Evolutionary conservation across 1,140 invertebrate genomes (phyloP).

Genomic region (Drosophila pectinifera): DNA sequence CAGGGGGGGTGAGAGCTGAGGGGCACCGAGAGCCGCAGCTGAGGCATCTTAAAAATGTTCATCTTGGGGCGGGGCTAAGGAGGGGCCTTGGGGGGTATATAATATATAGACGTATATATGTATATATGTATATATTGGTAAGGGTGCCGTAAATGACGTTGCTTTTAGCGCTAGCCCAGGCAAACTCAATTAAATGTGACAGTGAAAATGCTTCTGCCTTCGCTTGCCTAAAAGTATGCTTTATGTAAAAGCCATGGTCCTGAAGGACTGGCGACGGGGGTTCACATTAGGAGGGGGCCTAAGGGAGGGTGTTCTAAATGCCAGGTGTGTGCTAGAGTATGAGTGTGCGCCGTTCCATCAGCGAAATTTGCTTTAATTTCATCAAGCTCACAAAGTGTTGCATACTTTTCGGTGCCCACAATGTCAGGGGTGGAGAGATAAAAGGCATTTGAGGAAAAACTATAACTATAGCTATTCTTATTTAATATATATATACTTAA

Average conservation of each 20-base stretch:
- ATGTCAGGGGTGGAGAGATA: background rate
- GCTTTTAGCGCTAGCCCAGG: conserved; percentile 69
- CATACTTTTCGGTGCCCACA: background rate
- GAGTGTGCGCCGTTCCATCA: conserved; percentile 10
- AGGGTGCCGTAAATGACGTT: conserved; percentile 69
- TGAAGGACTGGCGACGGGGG: background rate
- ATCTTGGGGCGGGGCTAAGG: background rate
- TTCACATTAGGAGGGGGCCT: background rate
- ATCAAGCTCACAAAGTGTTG: conserved; percentile 41
- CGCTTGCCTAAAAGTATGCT: conserved; percentile 76
- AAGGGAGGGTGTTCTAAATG: conserved; percentile 7
- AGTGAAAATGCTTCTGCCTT: conserved; percentile 62
- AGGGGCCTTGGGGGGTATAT: background rate
- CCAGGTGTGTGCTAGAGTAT: conserved; percentile 17
- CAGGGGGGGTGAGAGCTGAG: conserved; percentile 3
- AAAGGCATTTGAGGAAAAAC: too few relatives aligned
- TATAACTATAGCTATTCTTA: too few relatives aligned
- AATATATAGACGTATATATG: background rate
- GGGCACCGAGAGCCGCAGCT: conserved; percentile 27
- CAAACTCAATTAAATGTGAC: conserved; percentile 84
- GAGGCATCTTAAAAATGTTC: conserved; percentile 75
- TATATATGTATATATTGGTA: conserved; percentile 5
- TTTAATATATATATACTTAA: too few relatives aligned
- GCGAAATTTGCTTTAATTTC: conserved; percentile 44
- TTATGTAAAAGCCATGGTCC: conserved; percentile 40